Evolutionary conservation across 2,113 vertebrate genomes (phyloP).

Genomic region (Urocynchramus pylzowi): DNA sequence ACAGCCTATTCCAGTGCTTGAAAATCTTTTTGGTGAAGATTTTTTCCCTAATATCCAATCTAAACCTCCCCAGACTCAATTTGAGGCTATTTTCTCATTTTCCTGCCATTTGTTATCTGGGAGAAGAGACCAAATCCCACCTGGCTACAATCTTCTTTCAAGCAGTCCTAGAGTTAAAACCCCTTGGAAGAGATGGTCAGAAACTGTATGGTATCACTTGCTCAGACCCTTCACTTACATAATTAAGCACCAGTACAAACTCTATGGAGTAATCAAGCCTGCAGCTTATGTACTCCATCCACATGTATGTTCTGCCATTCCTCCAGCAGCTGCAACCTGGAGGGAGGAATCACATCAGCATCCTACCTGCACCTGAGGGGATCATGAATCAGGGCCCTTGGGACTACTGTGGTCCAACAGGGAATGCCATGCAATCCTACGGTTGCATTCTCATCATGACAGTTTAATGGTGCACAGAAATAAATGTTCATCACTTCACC

Average conservation of each 20-base stretch:
- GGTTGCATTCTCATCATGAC: not conserved
- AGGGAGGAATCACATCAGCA: not conserved
- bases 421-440: not conserved
- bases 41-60: not conserved
- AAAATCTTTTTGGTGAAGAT: not conserved
- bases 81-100: not conserved
- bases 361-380: not conserved
- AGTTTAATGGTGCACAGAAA: slow-evolving; percentile 18
- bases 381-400: not conserved
- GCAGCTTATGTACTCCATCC: not conserved
- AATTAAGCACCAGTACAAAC: not conserved
- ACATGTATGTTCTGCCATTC: not conserved
- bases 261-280: fast-evolving
- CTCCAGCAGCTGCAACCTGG: not conserved
- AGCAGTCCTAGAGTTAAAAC: not conserved
- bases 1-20: not conserved
- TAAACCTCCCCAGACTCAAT: not conserved
- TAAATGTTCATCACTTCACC: not conserved
- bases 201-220: not conserved
- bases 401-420: not conserved
- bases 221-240: not conserved
- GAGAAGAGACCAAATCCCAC: not conserved
- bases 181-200: not conserved
- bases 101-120: not conserved
- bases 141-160: not conserved